Base-by-base conservation (phyloP, 1,140 invertebrate genomes). In the Drosophila pachea region DNA sequence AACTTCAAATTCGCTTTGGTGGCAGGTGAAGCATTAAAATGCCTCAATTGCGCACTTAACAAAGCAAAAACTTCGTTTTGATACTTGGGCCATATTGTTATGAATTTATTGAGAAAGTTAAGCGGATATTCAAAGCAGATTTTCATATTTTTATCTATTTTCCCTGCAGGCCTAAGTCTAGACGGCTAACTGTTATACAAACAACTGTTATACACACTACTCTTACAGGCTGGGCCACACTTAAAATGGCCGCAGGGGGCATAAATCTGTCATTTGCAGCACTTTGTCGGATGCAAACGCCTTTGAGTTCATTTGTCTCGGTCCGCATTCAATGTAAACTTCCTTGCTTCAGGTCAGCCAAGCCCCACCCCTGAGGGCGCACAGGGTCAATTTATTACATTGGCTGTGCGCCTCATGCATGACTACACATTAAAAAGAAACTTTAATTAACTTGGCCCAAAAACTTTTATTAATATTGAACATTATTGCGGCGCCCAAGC, bases 381-480 rank as follows among this genome's bases (percentile, higher is more conserved):
- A 49, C 54, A 81, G 73, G 79, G 81, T 86, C 79, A 84, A 84
- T 84, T 86, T 86, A 84, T 79, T 83, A 63, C 73, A 66, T 79
- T 83, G 73, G 68, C 73, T 73, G 73, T 76, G 63, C 50, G 50
- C 62, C 73, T 52, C 79, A 84, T 83, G 76, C 81, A 83, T 84
- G 79, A 73, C 79, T 84, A 76, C 68, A 78, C 79, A 83, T 83
- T 83, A 83, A 84, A 79, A 83, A 83, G 68, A 68, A 77, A 83
- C 86, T 86, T 86, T 86, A 86, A 86, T 86, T 86, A 86, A 81
- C 76, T 86, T 86, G 73, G 70, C 61, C 81, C 79, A 81, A 84
- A 86, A 84, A 84, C 76, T 83, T 83, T 83, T 83, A 83, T 83
- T 83, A 83, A 84, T 83, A 83, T 84, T 76, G 79, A 79, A 84